Evolutionary conservation across 2,888 invertebrate genomes (phyloP), one percentile per base, ranked within the genome.

Genomic region (Globia sparganii): DNA sequence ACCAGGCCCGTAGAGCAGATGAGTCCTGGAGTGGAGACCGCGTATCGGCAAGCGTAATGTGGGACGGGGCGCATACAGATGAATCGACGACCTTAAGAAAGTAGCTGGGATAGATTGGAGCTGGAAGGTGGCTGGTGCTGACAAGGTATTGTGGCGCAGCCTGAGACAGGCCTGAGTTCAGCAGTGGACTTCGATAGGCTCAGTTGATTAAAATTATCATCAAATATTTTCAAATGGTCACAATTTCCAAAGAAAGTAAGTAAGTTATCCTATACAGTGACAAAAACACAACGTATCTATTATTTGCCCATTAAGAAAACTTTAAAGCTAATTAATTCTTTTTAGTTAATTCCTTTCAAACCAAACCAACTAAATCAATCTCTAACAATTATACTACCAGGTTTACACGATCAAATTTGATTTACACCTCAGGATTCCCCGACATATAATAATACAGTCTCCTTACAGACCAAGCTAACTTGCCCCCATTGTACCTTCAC

Each of bases 401-500:
- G 40, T 78, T 74, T 56, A 69, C 56, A 83, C n/a, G 59, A 58
- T 43, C 58, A 64, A 56, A 77, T 34, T 56, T 6, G 64, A 81
- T 81, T 65, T 31, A 80, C 69, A 70, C 81, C 66, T 88, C 34
- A 28, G 40, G 31, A n/a, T 75, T 68, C 75, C 46, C 74, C 40
- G 28, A 70, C 64, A 77, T 59, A 70, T 49, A 66, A 77, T 79
- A 71, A 72, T 69, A 75, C 75, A 83, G 77, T 73, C 72, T 21
- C 58, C 69, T 72, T 6, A 53, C 43, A 71, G 37, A 40, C 84
- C 86, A 83, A 77, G 28, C 66, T 80, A 89, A 78, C 77, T 58
- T 73, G 89, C 80, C 62, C 62, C 84, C 53, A 67, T 83, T 78
- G 76, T 78, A 67, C 67, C 74, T 37, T 75, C 67, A 74, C 74